Evolutionary conservation across 2,888 invertebrate species (phyloP).

Genomic region (Chrysolina haemoptera): DNA sequence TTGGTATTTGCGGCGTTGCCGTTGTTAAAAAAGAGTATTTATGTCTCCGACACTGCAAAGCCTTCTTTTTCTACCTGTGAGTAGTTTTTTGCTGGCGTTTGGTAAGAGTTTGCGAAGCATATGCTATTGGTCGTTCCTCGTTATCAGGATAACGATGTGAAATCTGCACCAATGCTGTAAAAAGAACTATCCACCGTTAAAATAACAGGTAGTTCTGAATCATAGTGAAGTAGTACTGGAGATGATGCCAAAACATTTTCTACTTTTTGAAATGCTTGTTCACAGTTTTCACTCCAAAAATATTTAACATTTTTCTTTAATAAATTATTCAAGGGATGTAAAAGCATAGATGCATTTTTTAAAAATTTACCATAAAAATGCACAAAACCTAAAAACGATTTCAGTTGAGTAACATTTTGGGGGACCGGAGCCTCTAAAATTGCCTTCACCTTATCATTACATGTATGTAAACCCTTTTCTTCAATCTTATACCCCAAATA

Average conservation of each 20-base stretch:
- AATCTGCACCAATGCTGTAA: background rate
- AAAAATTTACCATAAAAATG: slow-evolving; percentile 1
- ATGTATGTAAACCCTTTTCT: slow-evolving; percentile 12
- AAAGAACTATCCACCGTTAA: background rate
- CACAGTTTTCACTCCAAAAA: background rate
- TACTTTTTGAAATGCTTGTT: background rate
- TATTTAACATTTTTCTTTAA: background rate
- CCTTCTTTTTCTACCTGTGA: background rate
- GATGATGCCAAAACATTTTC: slow-evolving; percentile 2
- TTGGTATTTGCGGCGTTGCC: no score
- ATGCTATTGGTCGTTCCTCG: background rate
- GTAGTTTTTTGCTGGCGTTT: background rate
- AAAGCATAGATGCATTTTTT: background rate
- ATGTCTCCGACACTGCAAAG: no score
- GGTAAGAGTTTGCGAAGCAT: background rate
- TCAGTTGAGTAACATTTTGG: background rate
- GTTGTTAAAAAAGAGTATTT: no score
- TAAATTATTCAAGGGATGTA: background rate
- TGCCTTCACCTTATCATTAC: background rate
- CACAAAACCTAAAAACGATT: background rate
- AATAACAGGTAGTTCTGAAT: background rate
- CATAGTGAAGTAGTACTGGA: background rate
- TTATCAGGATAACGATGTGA: background rate
- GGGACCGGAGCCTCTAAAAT: background rate
- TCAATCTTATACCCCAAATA: slow-evolving; percentile 12